Base-by-base conservation (phyloP, 2,888 invertebrate species). In the Melanotus villosus region DNA sequence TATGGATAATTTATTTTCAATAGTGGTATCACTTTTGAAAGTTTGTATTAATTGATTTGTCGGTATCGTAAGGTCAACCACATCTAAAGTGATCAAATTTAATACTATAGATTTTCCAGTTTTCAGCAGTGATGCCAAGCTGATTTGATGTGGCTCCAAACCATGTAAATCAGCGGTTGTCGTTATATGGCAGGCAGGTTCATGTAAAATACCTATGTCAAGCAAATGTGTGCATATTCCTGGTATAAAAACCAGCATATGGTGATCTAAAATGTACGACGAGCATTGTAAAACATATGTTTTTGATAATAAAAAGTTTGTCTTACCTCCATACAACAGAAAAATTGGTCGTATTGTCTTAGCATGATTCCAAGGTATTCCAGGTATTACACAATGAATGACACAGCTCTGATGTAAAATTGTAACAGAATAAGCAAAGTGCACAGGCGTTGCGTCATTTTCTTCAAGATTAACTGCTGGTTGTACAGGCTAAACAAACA, bases 351-450 rank as follows among this genome's bases (percentile, higher is more conserved):
- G 87, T 77, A 94, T 86, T 0, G 91, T 86, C 82, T 92, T 92
- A 1, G 94, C 95, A 72, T 90, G 88, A 0, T 90, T 87, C 93
- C 93, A 94, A 0, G 93, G 91, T 76, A 95, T 89, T 63, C 92
- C 93, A 0, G 94, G 93, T 77, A 94, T 89, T 10, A 93, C 93
- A 77, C 92, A 92, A 82, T 95, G 94, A 16, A 94, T 89, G 30
- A 95, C 93, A 77, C 92, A 92, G 14, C 94, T 94, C 79, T 94
- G 94, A 79, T 94, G 95, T 65, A 95, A 85, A 70, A 94, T 84
- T 0, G 94, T 95, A 6, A 95, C 90, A 0, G 94, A 94, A 81
- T 95, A 95, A 1, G 94, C 95, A 82, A 95, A 93, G 84, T 95
- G 93, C 2, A 95, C 94, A 0, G 90, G 90, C 0, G 88, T 81